Conservation (phyloP, 2,888 invertebrate species). For the Encarsia formosa region DNA sequence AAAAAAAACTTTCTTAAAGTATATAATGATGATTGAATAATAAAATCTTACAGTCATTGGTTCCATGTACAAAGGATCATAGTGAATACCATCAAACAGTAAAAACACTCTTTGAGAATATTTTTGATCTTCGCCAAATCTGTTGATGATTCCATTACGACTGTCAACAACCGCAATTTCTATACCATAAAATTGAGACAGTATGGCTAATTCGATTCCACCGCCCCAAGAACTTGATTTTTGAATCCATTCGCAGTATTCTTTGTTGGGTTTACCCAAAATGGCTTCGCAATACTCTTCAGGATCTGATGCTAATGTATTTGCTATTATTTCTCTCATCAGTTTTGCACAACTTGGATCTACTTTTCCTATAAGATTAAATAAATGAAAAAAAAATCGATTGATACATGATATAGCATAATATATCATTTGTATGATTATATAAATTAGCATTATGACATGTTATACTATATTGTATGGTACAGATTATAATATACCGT, state of each 20-base stretch:
- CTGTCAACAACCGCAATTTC: constrained; percentile 95
- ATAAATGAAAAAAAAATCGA: neutral
- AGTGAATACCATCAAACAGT: constrained; percentile 93
- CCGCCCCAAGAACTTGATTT: constrained; percentile 92
- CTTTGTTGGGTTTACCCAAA: constrained; percentile 75
- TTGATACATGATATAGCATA: no score
- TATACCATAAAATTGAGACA: constrained; percentile 80
- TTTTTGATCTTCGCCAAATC: constrained; percentile 88
- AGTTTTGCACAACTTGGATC: constrained; percentile 69
- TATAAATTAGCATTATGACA: no score
- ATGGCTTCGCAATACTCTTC: constrained; percentile 81
- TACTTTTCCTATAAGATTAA: constrained; percentile 59
- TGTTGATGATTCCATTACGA: constrained; percentile 81
- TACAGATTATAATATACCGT: no score
- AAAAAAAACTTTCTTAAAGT: no score
- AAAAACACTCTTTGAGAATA: constrained; percentile 81
- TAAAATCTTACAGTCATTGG: constrained; percentile 71
- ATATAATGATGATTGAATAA: no score
- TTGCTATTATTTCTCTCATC: constrained; percentile 85
- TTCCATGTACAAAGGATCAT: constrained; percentile 89
- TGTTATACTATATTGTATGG: no score
- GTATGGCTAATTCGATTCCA: constrained; percentile 87
- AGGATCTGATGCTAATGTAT: constrained; percentile 71
- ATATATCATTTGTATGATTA: no score
- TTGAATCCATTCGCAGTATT: constrained; percentile 88